A percentile compares a stretch with the other conserved stretches of the same genome.
Evolutionary conservation across 2,888 invertebrate genomes (phyloP).

Genomic region (Agrypnus murinus): DNA sequence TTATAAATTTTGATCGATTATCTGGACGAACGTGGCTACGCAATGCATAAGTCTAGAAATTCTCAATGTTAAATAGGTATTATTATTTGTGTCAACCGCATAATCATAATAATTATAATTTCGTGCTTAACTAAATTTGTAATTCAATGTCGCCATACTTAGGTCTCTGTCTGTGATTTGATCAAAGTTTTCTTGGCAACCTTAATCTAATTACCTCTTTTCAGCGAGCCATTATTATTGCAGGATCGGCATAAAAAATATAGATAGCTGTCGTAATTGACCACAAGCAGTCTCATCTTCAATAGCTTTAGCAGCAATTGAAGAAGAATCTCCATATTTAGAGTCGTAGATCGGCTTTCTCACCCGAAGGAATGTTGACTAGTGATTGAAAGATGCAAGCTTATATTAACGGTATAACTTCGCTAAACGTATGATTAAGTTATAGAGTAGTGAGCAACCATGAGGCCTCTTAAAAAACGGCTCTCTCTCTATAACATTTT

Average conservation of each 20-base stretch:
- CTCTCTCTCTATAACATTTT: conserved; percentile 36
- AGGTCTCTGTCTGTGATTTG: no score
- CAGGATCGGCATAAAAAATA: conserved; percentile 32
- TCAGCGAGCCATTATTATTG: conserved; percentile 13
- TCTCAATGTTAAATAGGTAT: no score
- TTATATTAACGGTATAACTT: conserved; percentile 44
- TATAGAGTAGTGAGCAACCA: conserved; percentile 39
- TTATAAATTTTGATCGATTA: no score
- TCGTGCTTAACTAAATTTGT: no score
- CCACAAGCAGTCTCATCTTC: conserved; percentile 34
- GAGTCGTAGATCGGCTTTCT: conserved; percentile 44
- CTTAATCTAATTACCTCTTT: conserved; percentile 37
- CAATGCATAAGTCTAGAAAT: no score
- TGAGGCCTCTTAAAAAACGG: conserved; percentile 24
- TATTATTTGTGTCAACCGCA: conserved; percentile 14
- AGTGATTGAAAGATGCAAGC: conserved; percentile 47
- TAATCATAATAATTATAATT: no score
- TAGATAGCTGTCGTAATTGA: conserved; percentile 33
- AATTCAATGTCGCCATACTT: conserved; percentile 16
- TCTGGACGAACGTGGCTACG: no score
- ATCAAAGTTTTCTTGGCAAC: conserved; percentile 8
- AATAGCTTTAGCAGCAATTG: conserved; percentile 34
- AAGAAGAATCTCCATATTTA: conserved; percentile 45
- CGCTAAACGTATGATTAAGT: conserved; percentile 47
- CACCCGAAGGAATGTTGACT: conserved; percentile 47